Evolutionary conservation across 2,113 vertebrate species (phyloP), one percentile per base, ranked within the genome.

Genomic region (western clawed frog (Xenopus tropicalis)): DNA sequence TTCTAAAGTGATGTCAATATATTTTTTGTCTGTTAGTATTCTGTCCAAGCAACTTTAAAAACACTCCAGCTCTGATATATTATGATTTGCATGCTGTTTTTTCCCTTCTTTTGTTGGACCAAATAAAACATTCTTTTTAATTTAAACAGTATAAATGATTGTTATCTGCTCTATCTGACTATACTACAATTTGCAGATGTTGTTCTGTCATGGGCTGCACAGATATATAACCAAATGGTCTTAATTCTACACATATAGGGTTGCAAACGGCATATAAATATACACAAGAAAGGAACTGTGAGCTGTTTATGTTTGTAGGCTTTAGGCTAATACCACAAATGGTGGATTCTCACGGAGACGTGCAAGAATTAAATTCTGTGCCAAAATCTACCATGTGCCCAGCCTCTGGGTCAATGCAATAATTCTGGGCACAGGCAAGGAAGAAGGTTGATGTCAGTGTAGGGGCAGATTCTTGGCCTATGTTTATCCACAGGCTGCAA

Each of bases 1-100:
- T 10, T 0, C 69, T 81, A 77, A 79, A 85, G 78, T 85, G 84
- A 86, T 84, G 80, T 85, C 85, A 85, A 79, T 69, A 68, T 42
- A 25, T 77, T 81, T 86, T 85, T 83, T 79, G 61, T 80, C 77
- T 82, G 66, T 81, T 80, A 83, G 52, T 29, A 25, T 20, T 76
- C 79, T 75, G 82, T 87, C 82, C 77, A 83, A 87, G 80, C 68
- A 80, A 72, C 59, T 73, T 83, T 64, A 70, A 76, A 83, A 66
- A 13, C 19, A 63, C 66, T 10, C 67, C 82, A 48, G 6, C 52
- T 67, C 46, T 66, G 64, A 66, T 71, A 11, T 82, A 46, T 56
- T 61, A 44, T 46, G 76, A 82, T 80, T 69, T 79, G 69, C 77
- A 65, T 65, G 82, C 77, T 43, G 71, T 67, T 37, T 17, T 24